Evolutionary conservation across 2,888 invertebrate species (phyloP).

Genomic region (Aphidius colemani): DNA sequence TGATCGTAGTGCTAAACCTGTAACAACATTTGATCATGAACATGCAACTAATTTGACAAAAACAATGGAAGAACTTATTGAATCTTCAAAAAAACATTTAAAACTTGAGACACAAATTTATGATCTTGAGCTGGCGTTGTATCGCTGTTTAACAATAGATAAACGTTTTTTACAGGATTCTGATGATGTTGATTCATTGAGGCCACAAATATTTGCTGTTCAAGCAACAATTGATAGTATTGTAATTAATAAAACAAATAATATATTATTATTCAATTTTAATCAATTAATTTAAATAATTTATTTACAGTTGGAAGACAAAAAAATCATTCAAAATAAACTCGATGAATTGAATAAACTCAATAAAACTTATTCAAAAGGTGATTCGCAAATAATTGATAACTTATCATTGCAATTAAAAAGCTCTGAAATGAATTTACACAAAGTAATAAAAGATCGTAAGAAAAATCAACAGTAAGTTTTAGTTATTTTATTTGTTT

Average conservation of each 20-base stretch:
- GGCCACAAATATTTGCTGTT: conserved; percentile 26
- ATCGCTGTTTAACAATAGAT: conserved; percentile 19
- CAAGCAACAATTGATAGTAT: conserved; percentile 26
- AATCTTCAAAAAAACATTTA: conserved; percentile 36
- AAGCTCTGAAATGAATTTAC: background rate
- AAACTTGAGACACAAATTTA: conserved; percentile 37
- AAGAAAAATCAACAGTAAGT: conserved; percentile 41
- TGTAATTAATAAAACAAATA: conserved; percentile 37
- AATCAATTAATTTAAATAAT: background rate
- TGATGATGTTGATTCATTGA: conserved; percentile 22
- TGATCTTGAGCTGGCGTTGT: conserved; percentile 34
- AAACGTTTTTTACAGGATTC: conserved; percentile 30
- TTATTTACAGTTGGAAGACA: conserved; percentile 26
- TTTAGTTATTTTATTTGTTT: background rate
- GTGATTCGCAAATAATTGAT: background rate
- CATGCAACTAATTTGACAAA: conserved; percentile 31
- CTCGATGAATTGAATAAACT: conserved; percentile 29
- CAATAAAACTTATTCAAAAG: background rate
- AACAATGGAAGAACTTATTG: conserved; percentile 29
- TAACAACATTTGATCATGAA: conserved; percentile 17
- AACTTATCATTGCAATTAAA: background rate
- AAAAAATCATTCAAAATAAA: conserved; percentile 24
- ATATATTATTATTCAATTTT: background rate
- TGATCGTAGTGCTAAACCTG: conserved; percentile 51
- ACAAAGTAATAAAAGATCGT: conserved; percentile 15